Evolutionary conservation across 2,797 vertebrate genomes (phyloP).

Genomic region (Ceryle rudis): DNA sequence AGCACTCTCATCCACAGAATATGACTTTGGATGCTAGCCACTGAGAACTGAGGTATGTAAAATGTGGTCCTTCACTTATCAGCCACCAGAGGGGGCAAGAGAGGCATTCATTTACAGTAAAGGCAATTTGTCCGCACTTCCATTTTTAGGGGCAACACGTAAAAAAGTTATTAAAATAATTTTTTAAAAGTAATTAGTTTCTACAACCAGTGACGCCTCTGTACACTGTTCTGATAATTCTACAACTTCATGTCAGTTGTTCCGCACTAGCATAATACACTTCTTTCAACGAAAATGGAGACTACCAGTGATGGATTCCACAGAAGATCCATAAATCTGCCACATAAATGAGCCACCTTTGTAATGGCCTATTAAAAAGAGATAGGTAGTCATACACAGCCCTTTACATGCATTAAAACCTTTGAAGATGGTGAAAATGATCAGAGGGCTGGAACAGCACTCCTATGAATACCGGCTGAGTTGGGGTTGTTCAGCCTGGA

Average conservation of each 20-base stretch:
- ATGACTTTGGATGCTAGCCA: accelerated
- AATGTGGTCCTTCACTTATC: background rate
- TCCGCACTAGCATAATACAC: background rate
- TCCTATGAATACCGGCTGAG: background rate
- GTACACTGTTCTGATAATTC: background rate
- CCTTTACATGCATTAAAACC: background rate
- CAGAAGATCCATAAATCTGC: background rate
- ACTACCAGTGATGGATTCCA: background rate
- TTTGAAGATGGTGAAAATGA: background rate
- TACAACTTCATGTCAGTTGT: background rate
- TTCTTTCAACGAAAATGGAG: background rate
- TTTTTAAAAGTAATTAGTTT: background rate
- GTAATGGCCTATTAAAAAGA: background rate
- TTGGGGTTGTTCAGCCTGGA: too few relatives aligned
- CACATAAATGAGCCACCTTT: background rate
- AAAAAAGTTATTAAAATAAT: background rate
- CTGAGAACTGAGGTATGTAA: background rate
- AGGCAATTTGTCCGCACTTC: background rate
- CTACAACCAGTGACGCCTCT: background rate
- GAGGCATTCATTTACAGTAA: background rate
- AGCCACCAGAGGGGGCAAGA: conserved; percentile 63
- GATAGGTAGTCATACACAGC: background rate
- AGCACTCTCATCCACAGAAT: background rate
- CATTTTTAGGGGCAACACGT: background rate
- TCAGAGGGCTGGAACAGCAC: background rate